Evolutionary conservation across 2,113 vertebrate genomes (phyloP).

Genomic region (Tetraodon nigroviridis): DNA sequence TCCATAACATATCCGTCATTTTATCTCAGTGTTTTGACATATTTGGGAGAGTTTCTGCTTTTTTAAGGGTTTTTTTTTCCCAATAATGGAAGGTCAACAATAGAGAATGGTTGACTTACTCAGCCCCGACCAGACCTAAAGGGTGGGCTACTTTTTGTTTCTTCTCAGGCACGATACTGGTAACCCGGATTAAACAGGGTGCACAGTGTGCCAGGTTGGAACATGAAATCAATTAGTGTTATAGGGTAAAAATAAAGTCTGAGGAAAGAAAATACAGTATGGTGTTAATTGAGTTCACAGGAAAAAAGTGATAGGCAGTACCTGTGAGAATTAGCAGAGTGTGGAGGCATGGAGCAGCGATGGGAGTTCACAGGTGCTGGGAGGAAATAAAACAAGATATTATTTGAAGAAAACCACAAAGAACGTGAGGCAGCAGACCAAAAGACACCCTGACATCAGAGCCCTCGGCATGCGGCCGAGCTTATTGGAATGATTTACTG

Average conservation of each 20-base stretch:
- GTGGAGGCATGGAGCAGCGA: constrained; percentile 36
- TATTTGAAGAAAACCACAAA: constrained; percentile 22
- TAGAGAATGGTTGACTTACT: constrained; percentile 22
- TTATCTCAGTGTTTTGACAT: constrained; percentile 54
- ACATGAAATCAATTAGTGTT: constrained; percentile 66
- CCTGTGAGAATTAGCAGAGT: constrained; percentile 72
- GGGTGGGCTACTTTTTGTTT: constrained; percentile 16
- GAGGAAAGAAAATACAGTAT: constrained; percentile 50
- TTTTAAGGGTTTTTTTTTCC: constrained; percentile 28
- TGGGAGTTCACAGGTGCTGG: constrained; percentile 49
- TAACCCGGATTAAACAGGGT: constrained; percentile 35
- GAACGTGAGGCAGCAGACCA: constrained; percentile 3
- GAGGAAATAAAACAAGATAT: constrained; percentile 23
- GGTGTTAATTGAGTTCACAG: constrained; percentile 80
- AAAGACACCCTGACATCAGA: constrained; percentile 14
- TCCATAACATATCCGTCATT: constrained; percentile 23
- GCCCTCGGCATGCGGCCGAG: not conserved
- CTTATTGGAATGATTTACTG: not conserved
- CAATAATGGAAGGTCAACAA: constrained; percentile 48
- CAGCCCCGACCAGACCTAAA: constrained; percentile 4
- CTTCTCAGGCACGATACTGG: constrained; percentile 7
- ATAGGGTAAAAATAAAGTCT: constrained; percentile 67
- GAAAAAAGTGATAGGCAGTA: constrained; percentile 63
- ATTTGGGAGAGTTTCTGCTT: constrained; percentile 28
- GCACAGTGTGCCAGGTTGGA: constrained; percentile 37